Conservation (phyloP, 2,113 vertebrate species). For the Pelobates fuscus region DNA sequence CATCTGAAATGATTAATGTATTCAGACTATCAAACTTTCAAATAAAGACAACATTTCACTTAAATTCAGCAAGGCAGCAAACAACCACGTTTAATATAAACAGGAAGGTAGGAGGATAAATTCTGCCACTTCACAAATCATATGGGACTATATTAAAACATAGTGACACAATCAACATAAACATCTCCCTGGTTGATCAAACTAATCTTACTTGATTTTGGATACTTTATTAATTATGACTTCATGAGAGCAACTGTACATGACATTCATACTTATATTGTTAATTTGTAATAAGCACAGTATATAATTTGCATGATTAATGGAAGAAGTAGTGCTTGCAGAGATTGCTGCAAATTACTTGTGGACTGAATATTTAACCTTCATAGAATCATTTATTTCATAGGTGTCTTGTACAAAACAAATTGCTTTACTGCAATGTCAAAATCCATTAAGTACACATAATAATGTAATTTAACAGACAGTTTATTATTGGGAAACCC, state of each 20-base stretch:
- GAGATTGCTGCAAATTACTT: conserved; percentile 5
- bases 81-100: too few relatives aligned
- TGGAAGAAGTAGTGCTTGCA: conserved; percentile 23
- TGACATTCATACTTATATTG: conserved; percentile 35
- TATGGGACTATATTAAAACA: conserved; percentile 1
- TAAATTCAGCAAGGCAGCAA: too few relatives aligned
- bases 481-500: not conserved
- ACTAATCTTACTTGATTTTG: conserved; percentile 27
- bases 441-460: conserved; percentile 6
- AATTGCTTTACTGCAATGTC: conserved; percentile 21
- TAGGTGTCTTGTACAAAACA: conserved; percentile 29
- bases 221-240: conserved; percentile 25
- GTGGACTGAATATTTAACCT: conserved; percentile 31
- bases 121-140: not conserved
- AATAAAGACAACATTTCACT: too few relatives aligned
- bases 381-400: conserved; percentile 15
- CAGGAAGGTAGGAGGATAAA: too few relatives aligned
- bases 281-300: conserved; percentile 26
- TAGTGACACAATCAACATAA: conserved; percentile 23
- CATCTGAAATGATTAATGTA: too few relatives aligned
- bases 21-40: too few relatives aligned
- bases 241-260: conserved; percentile 19
- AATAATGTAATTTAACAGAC: not conserved
- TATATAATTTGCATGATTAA: conserved; percentile 39
- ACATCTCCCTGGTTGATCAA: conserved; percentile 12